Conservation (phyloP, 1,140 invertebrate genomes). For the Brachionus sp. region DNA sequence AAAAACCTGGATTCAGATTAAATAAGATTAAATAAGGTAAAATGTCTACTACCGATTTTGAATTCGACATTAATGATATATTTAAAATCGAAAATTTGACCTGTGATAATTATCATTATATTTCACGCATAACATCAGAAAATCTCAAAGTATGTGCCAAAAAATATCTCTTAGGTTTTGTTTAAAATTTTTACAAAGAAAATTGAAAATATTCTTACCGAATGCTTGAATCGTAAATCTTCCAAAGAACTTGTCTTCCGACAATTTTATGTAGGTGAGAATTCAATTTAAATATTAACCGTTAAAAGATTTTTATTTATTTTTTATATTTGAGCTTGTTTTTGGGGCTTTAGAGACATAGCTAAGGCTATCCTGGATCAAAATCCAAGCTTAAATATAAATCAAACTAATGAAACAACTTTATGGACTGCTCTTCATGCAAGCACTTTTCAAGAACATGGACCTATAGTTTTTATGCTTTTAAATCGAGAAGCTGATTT, state of each 20-base stretch:
- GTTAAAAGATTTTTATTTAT: neutral
- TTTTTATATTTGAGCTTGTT: slow-evolving; percentile 50
- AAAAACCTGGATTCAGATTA: neutral
- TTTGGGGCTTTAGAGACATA: slow-evolving; percentile 53
- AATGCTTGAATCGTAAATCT: slow-evolving; percentile 2
- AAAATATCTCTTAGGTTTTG: neutral
- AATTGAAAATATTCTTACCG: slow-evolving; percentile 6
- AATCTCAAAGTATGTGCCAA: neutral
- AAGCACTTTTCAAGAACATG: slow-evolving; percentile 56
- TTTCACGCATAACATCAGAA: neutral
- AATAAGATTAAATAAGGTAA: neutral
- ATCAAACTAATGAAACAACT: slow-evolving; percentile 52
- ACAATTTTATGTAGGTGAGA: neutral
- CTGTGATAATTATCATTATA: slow-evolving; percentile 3
- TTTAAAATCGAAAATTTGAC: slow-evolving; percentile 25
- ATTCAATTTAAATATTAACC: neutral
- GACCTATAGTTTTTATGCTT: neutral
- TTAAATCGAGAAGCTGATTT: neutral
- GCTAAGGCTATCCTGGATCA: slow-evolving; percentile 48
- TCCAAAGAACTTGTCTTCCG: neutral
- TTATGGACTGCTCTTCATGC: slow-evolving; percentile 57
- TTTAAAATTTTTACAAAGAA: neutral
- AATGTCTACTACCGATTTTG: slow-evolving; percentile 16
- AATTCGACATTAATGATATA: neutral
- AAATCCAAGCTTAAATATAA: slow-evolving; percentile 51